Evolutionary conservation across 2,113 vertebrate genomes (phyloP).

Genomic region (Sciurus niger): DNA sequence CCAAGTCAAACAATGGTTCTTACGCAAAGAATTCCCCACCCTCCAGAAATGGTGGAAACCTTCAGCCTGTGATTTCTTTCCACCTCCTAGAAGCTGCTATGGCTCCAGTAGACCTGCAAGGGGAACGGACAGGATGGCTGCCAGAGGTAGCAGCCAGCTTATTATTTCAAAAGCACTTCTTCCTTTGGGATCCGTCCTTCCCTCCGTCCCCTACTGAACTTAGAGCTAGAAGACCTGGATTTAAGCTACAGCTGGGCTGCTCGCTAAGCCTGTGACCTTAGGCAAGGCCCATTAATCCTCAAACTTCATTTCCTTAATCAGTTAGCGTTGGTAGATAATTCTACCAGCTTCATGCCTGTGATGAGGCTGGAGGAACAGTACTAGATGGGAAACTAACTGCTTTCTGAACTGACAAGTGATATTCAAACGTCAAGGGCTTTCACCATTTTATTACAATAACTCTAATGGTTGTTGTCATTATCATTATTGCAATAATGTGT

Average conservation of each 20-base stretch:
- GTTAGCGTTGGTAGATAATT: neutral
- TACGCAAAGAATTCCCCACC: slow-evolving; percentile 78
- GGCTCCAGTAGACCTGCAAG: neutral
- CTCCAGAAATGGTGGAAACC: slow-evolving; percentile 56
- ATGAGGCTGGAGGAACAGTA: neutral
- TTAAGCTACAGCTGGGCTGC: neutral
- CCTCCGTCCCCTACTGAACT: neutral
- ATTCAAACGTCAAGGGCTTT: neutral
- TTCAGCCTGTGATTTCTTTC: slow-evolving; percentile 54
- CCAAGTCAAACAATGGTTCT: slow-evolving; percentile 81
- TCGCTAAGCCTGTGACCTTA: slow-evolving; percentile 8
- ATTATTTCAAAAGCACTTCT: slow-evolving; percentile 13
- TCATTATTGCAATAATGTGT: neutral
- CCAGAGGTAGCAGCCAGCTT: neutral
- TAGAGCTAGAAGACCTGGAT: neutral
- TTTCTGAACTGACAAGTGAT: neutral
- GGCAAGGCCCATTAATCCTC: neutral
- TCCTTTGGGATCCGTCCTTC: neutral
- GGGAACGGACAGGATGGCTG: neutral
- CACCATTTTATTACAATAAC: neutral
- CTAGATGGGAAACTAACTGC: neutral
- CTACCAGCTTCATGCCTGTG: neutral
- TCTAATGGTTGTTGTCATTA: no score
- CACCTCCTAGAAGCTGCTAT: slow-evolving; percentile 64
- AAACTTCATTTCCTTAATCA: slow-evolving; percentile 40